Base-by-base conservation (phyloP, 2,113 vertebrate species). In the Neogale vison region DNA sequence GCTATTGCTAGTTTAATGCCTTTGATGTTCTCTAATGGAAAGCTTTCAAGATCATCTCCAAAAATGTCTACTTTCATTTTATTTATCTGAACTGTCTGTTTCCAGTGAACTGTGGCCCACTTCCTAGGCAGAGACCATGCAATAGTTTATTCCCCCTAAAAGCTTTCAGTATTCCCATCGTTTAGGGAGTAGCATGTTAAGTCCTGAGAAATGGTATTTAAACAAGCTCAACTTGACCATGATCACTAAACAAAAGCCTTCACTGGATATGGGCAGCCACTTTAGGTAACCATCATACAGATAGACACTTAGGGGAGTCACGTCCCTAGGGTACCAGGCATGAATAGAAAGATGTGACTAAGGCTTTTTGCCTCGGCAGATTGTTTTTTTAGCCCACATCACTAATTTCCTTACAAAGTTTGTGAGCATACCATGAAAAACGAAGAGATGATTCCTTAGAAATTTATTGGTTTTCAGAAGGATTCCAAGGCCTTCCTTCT, bases 1-100 rank as follows among this genome's bases (percentile, higher is more conserved):
- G 98, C 98, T 99, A 98, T 94, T 99, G 98, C 98, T 99, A 98
- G 98, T 98, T 88, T 88, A 99, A 98, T 98, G 98, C 99, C 99
- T 99, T 98, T 98, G 98, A 97, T 98, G 98, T 97, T 98, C 96
- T 98, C 99, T 99, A 99, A 99, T 99, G 99, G 99, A 99, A 99
- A 99, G 99, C 99, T 99, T 99, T 99, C 99, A 99, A 98, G 98
- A 98, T 98, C 98, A 97, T 98, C 98, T 98, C 97, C 95, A 98
- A 98, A 98, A 98, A 99, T 96, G 99, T 99, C 99, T 97, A 98
- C 98, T 99, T 98, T 99, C 98, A 99, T 99, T 99, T 99, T 98
- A 98, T 98, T 99, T 99, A 99, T 98, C 97, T 98, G 98, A 98
- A 98, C 98, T 98, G 98, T 98, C 99, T 99, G 98, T 97, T 99